Evolutionary conservation across 2,797 vertebrate genomes (phyloP).

Genomic region (Acanthornis magna): DNA sequence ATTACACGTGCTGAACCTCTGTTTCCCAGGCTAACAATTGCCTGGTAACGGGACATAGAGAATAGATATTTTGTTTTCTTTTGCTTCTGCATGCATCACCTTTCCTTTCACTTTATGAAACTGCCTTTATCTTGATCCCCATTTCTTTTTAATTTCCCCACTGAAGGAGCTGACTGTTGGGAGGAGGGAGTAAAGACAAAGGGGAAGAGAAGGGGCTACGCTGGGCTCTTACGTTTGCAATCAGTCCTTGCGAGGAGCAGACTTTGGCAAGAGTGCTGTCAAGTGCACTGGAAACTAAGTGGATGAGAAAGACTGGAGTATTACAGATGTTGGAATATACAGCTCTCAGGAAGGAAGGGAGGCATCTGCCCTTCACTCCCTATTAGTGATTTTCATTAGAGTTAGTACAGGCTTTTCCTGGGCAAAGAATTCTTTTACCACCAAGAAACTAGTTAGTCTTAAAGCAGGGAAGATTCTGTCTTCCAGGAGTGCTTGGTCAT

Average conservation of each 20-base stretch:
- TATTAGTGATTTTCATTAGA: background rate
- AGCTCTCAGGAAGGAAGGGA: background rate
- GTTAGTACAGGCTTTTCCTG: background rate
- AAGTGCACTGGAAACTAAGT: background rate
- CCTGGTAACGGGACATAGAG: background rate
- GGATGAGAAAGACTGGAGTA: background rate
- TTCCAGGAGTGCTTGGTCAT: background rate
- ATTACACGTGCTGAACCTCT: background rate
- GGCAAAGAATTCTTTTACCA: background rate
- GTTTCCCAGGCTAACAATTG: background rate
- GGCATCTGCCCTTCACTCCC: background rate
- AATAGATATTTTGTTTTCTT: background rate
- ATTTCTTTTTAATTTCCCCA: background rate
- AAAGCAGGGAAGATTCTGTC: background rate
- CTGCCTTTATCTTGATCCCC: background rate
- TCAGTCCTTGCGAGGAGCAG: background rate
- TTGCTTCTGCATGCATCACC: background rate
- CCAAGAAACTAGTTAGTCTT: background rate
- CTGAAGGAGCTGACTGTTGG: background rate
- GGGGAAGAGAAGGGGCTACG: background rate
- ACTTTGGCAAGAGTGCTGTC: background rate
- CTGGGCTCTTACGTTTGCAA: background rate
- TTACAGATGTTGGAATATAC: accelerated
- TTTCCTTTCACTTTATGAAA: background rate
- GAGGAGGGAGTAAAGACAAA: background rate